A percentile compares a stretch with the other conserved stretches of the same genome.
These are phyloP conservation scores for Thera britannica DNA, from an alignment of 2,888 invertebrate species.

Conservation along the genomic window DNA sequence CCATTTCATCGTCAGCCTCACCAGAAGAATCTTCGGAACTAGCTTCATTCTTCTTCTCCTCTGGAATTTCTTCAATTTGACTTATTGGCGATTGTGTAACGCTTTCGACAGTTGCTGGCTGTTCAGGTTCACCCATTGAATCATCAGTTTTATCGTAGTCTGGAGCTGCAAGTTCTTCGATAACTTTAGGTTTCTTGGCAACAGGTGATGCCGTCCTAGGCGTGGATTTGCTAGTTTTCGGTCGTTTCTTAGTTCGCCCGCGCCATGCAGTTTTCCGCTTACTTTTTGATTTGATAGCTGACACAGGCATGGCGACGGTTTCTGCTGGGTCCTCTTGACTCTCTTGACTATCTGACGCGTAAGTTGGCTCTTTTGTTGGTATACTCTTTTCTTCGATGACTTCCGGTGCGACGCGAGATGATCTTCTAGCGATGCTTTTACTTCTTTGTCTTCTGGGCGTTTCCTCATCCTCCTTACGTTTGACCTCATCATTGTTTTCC, in stretches of 20 bases:
- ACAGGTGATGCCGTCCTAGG: slow-evolving; percentile 57
- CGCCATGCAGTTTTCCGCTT: slow-evolving; percentile 82
- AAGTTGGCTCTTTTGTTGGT: slow-evolving; percentile 54
- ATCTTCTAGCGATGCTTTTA: slow-evolving; percentile 70
- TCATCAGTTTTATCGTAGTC: slow-evolving; percentile 64
- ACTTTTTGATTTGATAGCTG: slow-evolving; percentile 61
- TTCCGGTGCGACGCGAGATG: slow-evolving; percentile 63
- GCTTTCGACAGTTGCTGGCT: slow-evolving; percentile 37
- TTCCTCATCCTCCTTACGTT: slow-evolving; percentile 64
- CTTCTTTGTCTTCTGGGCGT: slow-evolving; percentile 67
- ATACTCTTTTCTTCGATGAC: slow-evolving; percentile 55
- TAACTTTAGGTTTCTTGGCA: slow-evolving; percentile 67
- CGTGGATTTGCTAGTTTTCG: slow-evolving; percentile 55
- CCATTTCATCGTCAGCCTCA: slow-evolving; percentile 88
- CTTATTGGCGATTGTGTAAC: slow-evolving; percentile 48
- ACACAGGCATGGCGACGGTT: slow-evolving; percentile 49
- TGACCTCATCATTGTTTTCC: slow-evolving; percentile 62
- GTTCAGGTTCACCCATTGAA: slow-evolving; percentile 57
- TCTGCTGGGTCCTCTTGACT: slow-evolving; percentile 67
- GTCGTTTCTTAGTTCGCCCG: slow-evolving; percentile 72
- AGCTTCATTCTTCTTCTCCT: slow-evolving; percentile 74
- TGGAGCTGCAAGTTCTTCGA: slow-evolving; percentile 51
- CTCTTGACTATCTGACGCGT: slow-evolving; percentile 76
- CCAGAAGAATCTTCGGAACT: slow-evolving; percentile 86
- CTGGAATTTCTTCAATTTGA: slow-evolving; percentile 54